Base-by-base conservation (phyloP, 1,140 invertebrate species). In the Zaprionus tsacasi region DNA sequence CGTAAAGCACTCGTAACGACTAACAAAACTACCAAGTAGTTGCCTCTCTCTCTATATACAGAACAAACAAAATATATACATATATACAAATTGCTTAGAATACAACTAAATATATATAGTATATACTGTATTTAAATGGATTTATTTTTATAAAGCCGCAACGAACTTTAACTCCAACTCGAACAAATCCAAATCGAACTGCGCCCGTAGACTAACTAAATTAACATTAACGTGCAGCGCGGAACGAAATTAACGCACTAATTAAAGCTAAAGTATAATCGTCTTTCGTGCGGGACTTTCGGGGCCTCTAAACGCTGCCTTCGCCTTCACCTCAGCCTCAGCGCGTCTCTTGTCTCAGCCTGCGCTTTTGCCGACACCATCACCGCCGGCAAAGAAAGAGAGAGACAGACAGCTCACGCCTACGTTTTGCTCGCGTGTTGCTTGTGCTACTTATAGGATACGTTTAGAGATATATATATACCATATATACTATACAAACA, bases 1-100 rank as follows among this genome's bases (percentile, higher is more conserved):
- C 75, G 40, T 43, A 85, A 60, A 76, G 72, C 79, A 86, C 76
- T 73, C 21, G 21, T 70, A 82, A 82, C 64, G 83, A 82, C 77
- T 88, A 71, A 87, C 68, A 82, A 74, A 82, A 79, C 83, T 88
- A 87, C 83, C 83, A 87, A 87, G 83, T 87, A 87, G 83, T 87
- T 87, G 83, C 83, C 83, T 87, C 83, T 88, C 83, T 80, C 68
- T 81, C 60, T 80, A 83, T 38, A 82, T 60, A 80, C 67, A 79
- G 70, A 73, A 74, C 58, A 68, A 61, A 76, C 56, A 74, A 35
- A 8, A 35, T 33, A 33, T 33, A 72, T 36, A 72, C 54, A 85
- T 78, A 83, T 85, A 87, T 87, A 86, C 79, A 82, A 86, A 68
- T 81, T 85, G 79, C 65, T 57, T 81, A 86, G 76, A 71, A 65